phyloP scores from a whole-genome alignment of 2,113 vertebrate species.

The Caracal caracal region DNA sequence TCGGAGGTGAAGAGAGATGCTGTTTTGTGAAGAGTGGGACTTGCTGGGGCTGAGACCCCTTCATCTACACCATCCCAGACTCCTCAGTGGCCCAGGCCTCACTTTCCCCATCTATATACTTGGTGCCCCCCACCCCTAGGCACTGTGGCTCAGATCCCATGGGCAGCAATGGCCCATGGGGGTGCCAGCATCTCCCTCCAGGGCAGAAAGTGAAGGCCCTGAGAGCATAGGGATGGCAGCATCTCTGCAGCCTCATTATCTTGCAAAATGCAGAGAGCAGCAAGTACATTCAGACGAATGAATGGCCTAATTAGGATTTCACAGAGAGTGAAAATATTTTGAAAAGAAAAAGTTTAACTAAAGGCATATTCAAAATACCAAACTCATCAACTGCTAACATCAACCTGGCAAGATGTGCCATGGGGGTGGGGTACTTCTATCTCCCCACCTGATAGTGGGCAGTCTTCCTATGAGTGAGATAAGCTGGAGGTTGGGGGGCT shows the following conservation, averaged over 20 bases:
- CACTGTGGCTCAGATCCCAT: neutral
- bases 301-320: conserved; percentile 81
- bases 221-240: neutral
- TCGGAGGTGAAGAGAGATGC: neutral
- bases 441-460: neutral
- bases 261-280: conserved; percentile 75
- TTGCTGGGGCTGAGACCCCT: neutral
- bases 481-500: neutral
- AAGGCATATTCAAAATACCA: conserved; percentile 61
- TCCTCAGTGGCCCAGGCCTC: neutral
- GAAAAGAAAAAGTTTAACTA: conserved; percentile 79
- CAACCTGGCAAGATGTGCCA: neutral
- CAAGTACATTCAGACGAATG: conserved; percentile 72
- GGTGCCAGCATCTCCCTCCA: neutral
- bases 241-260: conserved; percentile 48
- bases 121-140: neutral
- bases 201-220: neutral
- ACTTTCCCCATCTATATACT: neutral
- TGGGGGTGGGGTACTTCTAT: neutral
- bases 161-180: neutral
- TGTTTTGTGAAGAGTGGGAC: neutral
- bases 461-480: neutral
- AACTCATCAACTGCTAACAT: neutral
- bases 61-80: neutral
- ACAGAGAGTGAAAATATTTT: conserved; percentile 81